phyloP scores from a whole-genome alignment of 2,888 invertebrate genomes.

The Biston stratarius region DNA sequence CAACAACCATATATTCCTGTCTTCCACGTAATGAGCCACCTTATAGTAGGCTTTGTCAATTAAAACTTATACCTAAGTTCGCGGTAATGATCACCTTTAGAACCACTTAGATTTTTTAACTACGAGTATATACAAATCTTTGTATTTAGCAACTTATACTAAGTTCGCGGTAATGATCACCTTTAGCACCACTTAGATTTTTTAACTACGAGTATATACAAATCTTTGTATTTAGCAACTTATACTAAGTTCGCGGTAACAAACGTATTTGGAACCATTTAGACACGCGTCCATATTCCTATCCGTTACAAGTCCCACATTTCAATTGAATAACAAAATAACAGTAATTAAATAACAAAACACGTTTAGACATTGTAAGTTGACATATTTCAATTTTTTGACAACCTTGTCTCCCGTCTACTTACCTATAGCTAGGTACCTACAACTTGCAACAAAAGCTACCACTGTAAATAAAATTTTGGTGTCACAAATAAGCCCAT shows the following conservation, averaged over 20 bases:
- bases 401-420: slow-evolving; percentile 36
- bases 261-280: slow-evolving; percentile 29
- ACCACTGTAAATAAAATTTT: not conserved
- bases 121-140: too few relatives aligned
- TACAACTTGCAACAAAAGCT: slow-evolving; percentile 20
- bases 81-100: too few relatives aligned
- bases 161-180: slow-evolving; percentile 28
- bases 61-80: too few relatives aligned
- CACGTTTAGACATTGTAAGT: slow-evolving; percentile 16
- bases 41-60: too few relatives aligned
- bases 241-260: slow-evolving; percentile 24
- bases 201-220: too few relatives aligned
- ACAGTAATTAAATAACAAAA: slow-evolving; percentile 42
- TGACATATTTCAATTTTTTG: slow-evolving; percentile 34
- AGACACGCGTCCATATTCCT: slow-evolving; percentile 32
- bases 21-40: too few relatives aligned
- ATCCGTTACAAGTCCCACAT: slow-evolving; percentile 43
- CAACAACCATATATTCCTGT: too few relatives aligned
- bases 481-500: not conserved
- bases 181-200: slow-evolving; percentile 25
- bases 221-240: not conserved
- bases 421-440: not conserved
- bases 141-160: too few relatives aligned
- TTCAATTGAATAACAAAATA: slow-evolving; percentile 34
- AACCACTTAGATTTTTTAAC: too few relatives aligned